Evolutionary conservation across 2,113 vertebrate species (phyloP).

Genomic region (Strix aluco): DNA sequence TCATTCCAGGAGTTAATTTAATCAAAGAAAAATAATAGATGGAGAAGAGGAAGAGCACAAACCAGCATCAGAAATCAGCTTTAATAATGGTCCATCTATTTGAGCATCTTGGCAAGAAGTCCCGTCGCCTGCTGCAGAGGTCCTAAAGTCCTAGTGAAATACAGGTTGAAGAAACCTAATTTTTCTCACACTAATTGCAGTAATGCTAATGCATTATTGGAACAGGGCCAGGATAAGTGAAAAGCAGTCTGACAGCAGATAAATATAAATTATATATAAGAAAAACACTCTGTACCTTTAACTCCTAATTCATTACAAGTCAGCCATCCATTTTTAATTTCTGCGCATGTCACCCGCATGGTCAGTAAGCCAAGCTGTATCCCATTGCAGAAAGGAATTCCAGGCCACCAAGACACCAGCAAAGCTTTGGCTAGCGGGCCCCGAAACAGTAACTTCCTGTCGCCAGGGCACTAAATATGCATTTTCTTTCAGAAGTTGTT

Average conservation of each 20-base stretch:
- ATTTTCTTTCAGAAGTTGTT: not conserved
- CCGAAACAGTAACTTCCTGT: not conserved
- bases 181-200: not conserved
- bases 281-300: not conserved
- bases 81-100: not conserved
- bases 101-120: not conserved
- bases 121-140: not conserved
- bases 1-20: slow-evolving; percentile 48
- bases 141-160: not conserved
- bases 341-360: not conserved
- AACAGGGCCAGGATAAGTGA: not conserved
- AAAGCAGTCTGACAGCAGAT: not conserved
- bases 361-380: not conserved
- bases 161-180: not conserved
- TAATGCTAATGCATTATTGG: not conserved
- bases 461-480: accelerated
- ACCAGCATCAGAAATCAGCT: not conserved
- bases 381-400: not conserved
- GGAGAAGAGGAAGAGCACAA: not conserved
- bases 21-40: slow-evolving; percentile 39
- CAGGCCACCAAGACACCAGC: not conserved
- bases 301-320: not conserved
- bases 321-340: not conserved
- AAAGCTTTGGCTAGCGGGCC: not conserved
- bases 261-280: not conserved